Conservation (phyloP, 1,140 invertebrate species). For the Alviniconcha marisindica region DNA sequence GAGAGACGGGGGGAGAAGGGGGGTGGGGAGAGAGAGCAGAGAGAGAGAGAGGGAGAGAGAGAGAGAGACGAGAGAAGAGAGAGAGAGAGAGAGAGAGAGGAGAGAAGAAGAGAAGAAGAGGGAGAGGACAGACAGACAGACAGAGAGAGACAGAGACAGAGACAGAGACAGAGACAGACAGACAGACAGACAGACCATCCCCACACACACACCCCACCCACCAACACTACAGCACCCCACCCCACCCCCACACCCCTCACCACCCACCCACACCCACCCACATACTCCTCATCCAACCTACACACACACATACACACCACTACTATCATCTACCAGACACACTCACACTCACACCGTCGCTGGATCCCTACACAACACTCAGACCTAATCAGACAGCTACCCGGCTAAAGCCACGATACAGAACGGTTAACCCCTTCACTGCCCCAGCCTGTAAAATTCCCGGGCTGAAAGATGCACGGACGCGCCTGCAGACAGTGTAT, state of each 20-base stretch:
- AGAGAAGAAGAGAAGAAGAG: not conserved
- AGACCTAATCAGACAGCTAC: no score
- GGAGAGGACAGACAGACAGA: not conserved
- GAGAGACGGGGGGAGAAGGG: not conserved
- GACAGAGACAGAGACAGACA: slow-evolving; percentile 11
- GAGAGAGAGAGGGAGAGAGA: not conserved
- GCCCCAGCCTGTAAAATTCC: no score
- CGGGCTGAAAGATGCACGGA: no score
- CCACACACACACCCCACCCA: slow-evolving; percentile 16
- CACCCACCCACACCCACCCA: not conserved
- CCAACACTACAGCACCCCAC: no score
- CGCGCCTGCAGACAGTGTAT: no score
- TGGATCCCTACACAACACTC: no score
- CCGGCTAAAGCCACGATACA: no score
- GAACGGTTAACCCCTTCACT: no score
- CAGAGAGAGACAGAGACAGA: slow-evolving; percentile 18
- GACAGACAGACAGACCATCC: slow-evolving; percentile 9
- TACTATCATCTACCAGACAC: not conserved
- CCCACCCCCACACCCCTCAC: not conserved
- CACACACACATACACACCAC: not conserved
- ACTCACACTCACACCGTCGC: slow-evolving; percentile 8
- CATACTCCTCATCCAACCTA: not conserved
- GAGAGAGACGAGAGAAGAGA: no score
- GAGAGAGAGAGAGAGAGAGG: not conserved
- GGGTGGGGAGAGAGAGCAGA: not conserved